A percentile compares a stretch with the other conserved stretches of the same genome.
Conservation (phyloP, 2,797 vertebrate genomes). For the Mallotus villosus region DNA sequence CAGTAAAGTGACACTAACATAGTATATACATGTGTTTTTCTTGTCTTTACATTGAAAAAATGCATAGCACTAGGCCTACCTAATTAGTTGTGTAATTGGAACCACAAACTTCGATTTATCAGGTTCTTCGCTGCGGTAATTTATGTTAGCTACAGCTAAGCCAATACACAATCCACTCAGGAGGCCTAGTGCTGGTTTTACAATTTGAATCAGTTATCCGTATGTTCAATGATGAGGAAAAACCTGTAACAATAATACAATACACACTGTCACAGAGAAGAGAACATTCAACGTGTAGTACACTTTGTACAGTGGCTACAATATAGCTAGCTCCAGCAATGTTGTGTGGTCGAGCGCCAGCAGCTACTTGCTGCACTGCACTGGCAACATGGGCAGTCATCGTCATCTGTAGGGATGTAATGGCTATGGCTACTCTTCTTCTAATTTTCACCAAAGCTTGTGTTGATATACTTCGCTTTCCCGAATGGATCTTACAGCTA, state of each 20-base stretch:
- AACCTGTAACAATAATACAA: not conserved
- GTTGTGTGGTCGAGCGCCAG: slow-evolving; percentile 47
- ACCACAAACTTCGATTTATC: not conserved
- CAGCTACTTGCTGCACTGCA: slow-evolving; percentile 44
- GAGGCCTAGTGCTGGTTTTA: not conserved
- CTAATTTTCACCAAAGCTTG: not conserved
- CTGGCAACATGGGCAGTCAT: slow-evolving; percentile 26
- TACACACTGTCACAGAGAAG: not conserved
- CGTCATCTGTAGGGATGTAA: slow-evolving; percentile 30
- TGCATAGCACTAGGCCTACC: not conserved
- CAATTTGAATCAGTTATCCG: not conserved
- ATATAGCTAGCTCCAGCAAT: slow-evolving; percentile 32
- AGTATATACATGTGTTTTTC: too few species aligned
- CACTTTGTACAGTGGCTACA: slow-evolving; percentile 5
- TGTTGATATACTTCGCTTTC: not conserved
- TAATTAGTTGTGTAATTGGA: not conserved
- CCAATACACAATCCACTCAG: not conserved
- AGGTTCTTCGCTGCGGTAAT: not conserved
- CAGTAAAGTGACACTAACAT: not conserved
- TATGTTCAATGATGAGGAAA: not conserved
- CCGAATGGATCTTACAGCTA: not conserved
- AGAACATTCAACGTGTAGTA: not conserved
- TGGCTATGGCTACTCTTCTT: not conserved
- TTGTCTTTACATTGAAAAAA: too few species aligned
- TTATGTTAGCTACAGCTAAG: slow-evolving; percentile 7